Conservation (phyloP, 1,140 invertebrate species). For the Pogonomyrmex barbatus region DNA sequence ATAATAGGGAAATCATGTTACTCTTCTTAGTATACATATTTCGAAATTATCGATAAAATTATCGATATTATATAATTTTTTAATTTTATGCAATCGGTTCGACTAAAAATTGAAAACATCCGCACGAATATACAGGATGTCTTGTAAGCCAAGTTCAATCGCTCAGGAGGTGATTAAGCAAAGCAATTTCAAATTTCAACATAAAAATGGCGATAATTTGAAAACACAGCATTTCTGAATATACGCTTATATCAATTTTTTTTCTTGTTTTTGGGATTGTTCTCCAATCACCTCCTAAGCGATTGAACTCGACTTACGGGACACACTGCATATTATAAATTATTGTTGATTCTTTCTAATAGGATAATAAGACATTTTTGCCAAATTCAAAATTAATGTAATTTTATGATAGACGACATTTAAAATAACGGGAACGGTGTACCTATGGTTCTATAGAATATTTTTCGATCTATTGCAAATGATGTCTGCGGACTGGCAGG, state of each 20-base stretch:
- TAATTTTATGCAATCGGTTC: background rate
- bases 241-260: no score
- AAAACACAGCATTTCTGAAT: no score
- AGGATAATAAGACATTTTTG: background rate
- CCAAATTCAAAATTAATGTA: background rate
- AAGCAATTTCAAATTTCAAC: no score
- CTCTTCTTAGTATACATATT: background rate
- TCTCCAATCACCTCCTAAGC: no score
- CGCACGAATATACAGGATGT: background rate
- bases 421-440: background rate
- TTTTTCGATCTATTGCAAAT: slow-evolving; percentile 48
- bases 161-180: no score
- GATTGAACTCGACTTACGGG: no score
- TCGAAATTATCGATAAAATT: background rate
- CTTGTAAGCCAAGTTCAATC: no score
- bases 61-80: background rate
- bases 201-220: no score
- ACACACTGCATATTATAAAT: background rate
- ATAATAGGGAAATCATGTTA: background rate
- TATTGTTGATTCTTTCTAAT: background rate
- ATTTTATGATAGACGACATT: background rate
- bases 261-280: no score
- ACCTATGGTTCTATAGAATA: slow-evolving; percentile 11
- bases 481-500: slow-evolving; percentile 43
- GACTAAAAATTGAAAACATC: background rate